Base-by-base conservation (phyloP, 2,797 vertebrate species). In the Spinibarbus caldwelli region DNA sequence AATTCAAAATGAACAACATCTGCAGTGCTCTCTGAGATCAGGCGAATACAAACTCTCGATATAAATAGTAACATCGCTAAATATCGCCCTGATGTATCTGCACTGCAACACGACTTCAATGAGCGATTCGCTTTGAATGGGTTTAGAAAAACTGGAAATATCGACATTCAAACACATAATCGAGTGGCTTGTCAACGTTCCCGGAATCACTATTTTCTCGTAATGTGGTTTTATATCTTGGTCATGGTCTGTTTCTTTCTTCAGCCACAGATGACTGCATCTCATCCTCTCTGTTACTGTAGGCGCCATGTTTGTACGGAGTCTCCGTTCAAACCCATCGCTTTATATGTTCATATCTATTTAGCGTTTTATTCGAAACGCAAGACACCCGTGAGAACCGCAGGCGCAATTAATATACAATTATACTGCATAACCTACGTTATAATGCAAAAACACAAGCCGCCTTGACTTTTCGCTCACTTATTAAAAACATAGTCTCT, bases 261-360 rank as follows among this genome's bases (percentile, higher is more conserved):
- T n/a, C 19, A 57, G 31, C 26, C 47, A 12, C 72, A 54, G n/a
- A 70, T 71, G 75, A 70, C 64, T 70, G 72, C 57, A 54, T 83
- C 29, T 76, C 49, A 68, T 82, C 62, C 78, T 71, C 47, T 64
- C 9, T 68, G 38, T 72, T 78, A 52, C 79, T 57, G 77, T 41
- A 68, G 87, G 78, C 88, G 89, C 89, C 89, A 90, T 90, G 88
- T 89, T 90, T 71, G 78, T 9, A 41, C 67, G 62, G 45, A 75
- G 47, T 77, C 41, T 57, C 68, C 59, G 67, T 59, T 54, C 26
- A 26, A 45, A 66, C 38, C 64, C 52, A 43, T 4, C 19, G 59
- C 10, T 38, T 52, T 10, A 23, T 36, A 5, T 49, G 17, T 19
- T 47, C 6, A 64, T 7, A 43, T 67, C 11, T 10, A n/a, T 34